These are phyloP conservation scores for Lasiommata megera DNA, from an alignment of 2,888 invertebrate species.

Conservation along the genomic window DNA sequence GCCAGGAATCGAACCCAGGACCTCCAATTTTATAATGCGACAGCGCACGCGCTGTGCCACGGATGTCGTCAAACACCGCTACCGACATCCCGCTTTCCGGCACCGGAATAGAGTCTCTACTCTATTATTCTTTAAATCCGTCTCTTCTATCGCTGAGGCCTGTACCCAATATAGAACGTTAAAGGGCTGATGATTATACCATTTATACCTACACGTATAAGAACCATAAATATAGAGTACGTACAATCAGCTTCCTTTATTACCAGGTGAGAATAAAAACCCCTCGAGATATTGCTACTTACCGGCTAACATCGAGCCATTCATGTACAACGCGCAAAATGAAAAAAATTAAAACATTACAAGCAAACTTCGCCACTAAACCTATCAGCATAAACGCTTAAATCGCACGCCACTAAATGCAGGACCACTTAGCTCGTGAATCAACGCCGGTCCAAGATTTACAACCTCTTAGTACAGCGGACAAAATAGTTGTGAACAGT, in stretches of 20 bases:
- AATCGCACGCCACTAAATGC: background rate
- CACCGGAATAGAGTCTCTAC: too few species aligned
- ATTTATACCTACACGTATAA: background rate
- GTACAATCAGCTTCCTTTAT: conserved; percentile 17
- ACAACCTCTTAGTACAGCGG: conserved; percentile 17
- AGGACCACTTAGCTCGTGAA: conserved; percentile 15
- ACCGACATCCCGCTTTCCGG: too few species aligned
- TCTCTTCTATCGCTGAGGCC: too few species aligned
- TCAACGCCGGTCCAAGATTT: conserved; percentile 24
- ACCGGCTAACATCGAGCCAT: conserved; percentile 18
- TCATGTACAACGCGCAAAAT: conserved; percentile 3
- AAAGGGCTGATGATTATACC: too few species aligned
- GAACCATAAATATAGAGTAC: conserved; percentile 1
- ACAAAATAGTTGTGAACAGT: conserved; percentile 6
- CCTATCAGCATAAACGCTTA: background rate
- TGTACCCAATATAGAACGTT: too few species aligned
- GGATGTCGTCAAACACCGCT: too few species aligned
- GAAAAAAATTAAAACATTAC: background rate
- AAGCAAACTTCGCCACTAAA: conserved; percentile 1
- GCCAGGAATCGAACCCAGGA: too few species aligned
- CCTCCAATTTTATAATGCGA: too few species aligned
- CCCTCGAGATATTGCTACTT: conserved; percentile 21
- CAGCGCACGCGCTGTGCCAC: too few species aligned
- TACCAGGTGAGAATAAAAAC: conserved; percentile 23
- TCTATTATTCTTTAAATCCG: too few species aligned